Evolutionary conservation across 2,797 vertebrate species (phyloP).

Genomic region (Gila robusta): DNA sequence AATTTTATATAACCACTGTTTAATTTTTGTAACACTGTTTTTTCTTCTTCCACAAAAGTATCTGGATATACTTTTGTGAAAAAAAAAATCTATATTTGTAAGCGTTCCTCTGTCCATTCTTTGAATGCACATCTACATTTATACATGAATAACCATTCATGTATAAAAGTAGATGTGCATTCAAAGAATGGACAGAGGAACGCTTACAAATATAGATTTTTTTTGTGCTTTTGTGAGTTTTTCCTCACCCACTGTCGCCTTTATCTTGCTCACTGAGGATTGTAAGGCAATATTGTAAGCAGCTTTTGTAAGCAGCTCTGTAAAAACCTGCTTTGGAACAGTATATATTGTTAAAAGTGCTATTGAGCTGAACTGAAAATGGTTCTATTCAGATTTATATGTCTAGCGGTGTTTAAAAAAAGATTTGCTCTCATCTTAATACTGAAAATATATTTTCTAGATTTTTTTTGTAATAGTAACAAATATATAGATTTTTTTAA

Average conservation of each 20-base stretch:
- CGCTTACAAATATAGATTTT: too few species aligned
- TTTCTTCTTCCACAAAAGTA: too few species aligned
- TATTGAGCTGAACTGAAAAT: slow-evolving; percentile 11
- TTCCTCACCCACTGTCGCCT: not conserved
- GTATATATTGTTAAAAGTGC: not conserved
- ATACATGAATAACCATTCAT: not conserved
- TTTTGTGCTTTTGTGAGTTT: slow-evolving; percentile 8
- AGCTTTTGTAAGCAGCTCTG: not conserved
- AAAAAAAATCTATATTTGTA: not conserved
- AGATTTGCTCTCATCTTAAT: not conserved
- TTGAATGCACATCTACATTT: not conserved
- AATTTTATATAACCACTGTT: not conserved
- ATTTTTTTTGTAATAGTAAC: not conserved
- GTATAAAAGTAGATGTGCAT: too few species aligned
- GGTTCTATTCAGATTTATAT: not conserved
- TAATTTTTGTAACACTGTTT: too few species aligned
- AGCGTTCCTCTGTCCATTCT: not conserved
- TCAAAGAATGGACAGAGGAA: too few species aligned
- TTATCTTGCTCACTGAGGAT: slow-evolving; percentile 11
- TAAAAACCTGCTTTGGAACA: not conserved
- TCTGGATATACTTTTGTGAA: not conserved
- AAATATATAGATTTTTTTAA: not conserved
- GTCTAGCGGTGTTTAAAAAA: not conserved
- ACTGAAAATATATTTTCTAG: not conserved
- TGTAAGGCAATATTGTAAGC: not conserved